Base-by-base conservation (phyloP, 2,797 vertebrate species). In the Miichthys miiuy region DNA sequence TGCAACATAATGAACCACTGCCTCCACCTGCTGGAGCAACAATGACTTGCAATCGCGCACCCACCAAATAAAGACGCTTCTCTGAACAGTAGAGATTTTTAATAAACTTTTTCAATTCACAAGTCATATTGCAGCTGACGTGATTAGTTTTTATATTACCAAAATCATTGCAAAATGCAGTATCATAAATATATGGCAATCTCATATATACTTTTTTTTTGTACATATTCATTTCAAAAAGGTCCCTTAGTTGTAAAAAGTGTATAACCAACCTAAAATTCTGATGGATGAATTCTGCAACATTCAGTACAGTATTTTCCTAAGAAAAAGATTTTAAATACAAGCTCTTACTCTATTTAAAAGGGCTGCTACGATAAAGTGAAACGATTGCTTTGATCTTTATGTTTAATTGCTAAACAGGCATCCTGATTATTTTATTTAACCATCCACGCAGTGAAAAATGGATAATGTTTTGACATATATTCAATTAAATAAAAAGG, bases 401-500 rank as follows among this genome's bases (percentile, higher is more conserved):
- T 64, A 63, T 52, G 30, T 80, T 75, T 83, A 74, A 74, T 77
- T 80, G 60, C 78, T 48, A 44, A 80, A 78, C 42, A 84, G 60
- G 67, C 34, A 52, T 82, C 66, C 84, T 69, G 56, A 84, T 83
- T 82, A 75, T 79, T 27, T 74, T 42, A 42, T 38, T 5, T 14
- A 12, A 68, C 48, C 42, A 55, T 85, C 75, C 68, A 50, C 16
- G 61, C 50, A 11, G 17, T 87, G 76, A 74, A 85, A 85, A 90
- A 75, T 46, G 68, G 80, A 38, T 50, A 75, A 79, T 72, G 78
- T 83, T 86, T 87, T 82, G 86, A 92, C 77, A 66, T 75, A 75
- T 79, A 79, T 89, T 93, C 78, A 92, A 87, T 93, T 93, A 93
- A 94, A 93, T 93, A 92, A 90, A 92, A 90, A 83, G 58, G n/a